Evolutionary conservation across 2,113 vertebrate genomes (phyloP).

Genomic region (Mormoops blainvillei): DNA sequence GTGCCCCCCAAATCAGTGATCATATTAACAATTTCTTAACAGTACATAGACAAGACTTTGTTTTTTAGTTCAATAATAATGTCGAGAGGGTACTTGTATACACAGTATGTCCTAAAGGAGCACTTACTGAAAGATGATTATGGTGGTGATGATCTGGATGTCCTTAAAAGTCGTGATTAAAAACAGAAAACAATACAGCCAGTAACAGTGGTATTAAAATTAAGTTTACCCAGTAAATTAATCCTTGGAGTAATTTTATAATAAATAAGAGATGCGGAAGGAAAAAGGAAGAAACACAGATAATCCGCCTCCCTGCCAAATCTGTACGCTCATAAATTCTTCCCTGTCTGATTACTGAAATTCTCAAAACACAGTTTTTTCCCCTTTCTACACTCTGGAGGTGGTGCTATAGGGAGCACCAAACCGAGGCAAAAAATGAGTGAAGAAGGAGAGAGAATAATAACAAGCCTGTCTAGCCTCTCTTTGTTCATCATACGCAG

Average conservation of each 20-base stretch:
- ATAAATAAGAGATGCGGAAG: background rate
- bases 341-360: background rate
- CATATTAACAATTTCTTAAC: background rate
- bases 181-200: conserved; percentile 21
- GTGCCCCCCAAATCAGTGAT: background rate
- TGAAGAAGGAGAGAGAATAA: background rate
- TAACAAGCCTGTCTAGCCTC: background rate
- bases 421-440: background rate
- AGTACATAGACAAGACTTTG: background rate
- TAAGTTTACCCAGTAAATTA: background rate
- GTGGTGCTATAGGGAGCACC: background rate
- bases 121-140: conserved; percentile 28
- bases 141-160: conserved; percentile 3
- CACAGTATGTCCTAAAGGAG: background rate
- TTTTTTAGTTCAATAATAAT: conserved; percentile 1
- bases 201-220: background rate
- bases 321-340: background rate
- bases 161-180: conserved; percentile 39
- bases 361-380: background rate
- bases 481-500: background rate
- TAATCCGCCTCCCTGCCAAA: background rate
- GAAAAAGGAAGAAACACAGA: background rate
- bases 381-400: background rate
- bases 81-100: background rate
- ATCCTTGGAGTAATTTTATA: background rate